These are phyloP conservation scores for Triops longicaudatus DNA, from an alignment of 1,140 invertebrate genomes.

Conservation along the genomic window DNA sequence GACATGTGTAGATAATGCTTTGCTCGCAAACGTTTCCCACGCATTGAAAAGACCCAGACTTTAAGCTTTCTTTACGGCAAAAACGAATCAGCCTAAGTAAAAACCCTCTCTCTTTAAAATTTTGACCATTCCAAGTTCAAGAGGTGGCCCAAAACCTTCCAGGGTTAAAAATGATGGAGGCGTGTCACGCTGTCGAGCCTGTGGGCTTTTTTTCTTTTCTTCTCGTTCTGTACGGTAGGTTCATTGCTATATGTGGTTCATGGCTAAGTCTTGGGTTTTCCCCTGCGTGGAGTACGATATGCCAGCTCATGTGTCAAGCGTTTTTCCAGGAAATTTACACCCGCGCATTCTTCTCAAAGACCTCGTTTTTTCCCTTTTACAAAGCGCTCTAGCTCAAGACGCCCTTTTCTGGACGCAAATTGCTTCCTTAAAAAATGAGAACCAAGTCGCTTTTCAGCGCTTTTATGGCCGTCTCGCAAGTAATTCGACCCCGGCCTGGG, in stretches of 20 bases:
- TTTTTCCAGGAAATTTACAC: not conserved
- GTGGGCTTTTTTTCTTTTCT: not conserved
- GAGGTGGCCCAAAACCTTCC: not conserved
- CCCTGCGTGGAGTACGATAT: conserved; percentile 9
- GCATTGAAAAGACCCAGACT: not conserved
- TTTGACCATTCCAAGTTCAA: not conserved
- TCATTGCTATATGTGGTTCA: not conserved
- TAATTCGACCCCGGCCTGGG: not conserved
- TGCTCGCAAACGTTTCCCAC: not conserved
- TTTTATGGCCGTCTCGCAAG: not conserved
- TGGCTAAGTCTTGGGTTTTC: not conserved
- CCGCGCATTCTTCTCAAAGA: not conserved
- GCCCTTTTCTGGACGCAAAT: not conserved
- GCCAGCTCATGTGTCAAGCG: conserved; percentile 6
- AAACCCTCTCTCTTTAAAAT: not conserved
- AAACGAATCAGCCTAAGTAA: not conserved
- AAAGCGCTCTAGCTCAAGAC: not conserved
- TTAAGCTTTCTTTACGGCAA: not conserved
- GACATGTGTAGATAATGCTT: not conserved
- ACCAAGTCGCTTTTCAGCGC: not conserved
- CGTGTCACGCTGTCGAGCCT: not conserved
- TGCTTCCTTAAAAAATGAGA: not conserved
- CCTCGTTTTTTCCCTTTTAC: not conserved
- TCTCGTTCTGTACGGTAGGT: not conserved
- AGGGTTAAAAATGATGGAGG: not conserved